These are phyloP conservation scores for Theristicus caerulescens DNA, from an alignment of 2,113 vertebrate species.

Conservation along the genomic window DNA sequence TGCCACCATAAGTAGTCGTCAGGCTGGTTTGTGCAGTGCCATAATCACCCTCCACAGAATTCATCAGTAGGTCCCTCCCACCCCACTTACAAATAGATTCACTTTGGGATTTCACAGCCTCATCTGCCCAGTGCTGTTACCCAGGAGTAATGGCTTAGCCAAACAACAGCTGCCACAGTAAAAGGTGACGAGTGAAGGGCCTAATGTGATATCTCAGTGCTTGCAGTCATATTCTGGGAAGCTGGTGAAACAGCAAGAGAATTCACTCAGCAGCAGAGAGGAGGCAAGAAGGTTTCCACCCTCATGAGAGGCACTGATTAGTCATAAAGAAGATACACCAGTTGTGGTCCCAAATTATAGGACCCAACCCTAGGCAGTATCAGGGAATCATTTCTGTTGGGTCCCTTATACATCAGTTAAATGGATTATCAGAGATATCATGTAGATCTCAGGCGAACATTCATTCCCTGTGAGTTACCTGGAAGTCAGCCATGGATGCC, in stretches of 20 bases:
- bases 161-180: neutral
- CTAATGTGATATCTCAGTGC: neutral
- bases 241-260: neutral
- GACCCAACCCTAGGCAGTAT: rapidly evolving
- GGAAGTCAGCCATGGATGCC: neutral
- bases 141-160: neutral
- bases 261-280: neutral
- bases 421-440: neutral
- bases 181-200: neutral
- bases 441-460: neutral
- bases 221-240: neutral
- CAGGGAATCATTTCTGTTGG: neutral
- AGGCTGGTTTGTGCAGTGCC: neutral
- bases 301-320: neutral
- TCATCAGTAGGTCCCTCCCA: neutral
- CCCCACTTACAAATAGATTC: neutral
- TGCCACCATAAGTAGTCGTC: neutral
- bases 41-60: neutral
- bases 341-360: neutral
- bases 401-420: neutral
- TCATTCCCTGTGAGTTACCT: neutral
- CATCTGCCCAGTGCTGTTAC: neutral
- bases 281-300: neutral
- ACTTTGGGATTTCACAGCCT: neutral
- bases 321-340: neutral